These are phyloP conservation scores for Zelleria hepariella DNA, from an alignment of 2,888 invertebrate species.

Conservation along the genomic window DNA sequence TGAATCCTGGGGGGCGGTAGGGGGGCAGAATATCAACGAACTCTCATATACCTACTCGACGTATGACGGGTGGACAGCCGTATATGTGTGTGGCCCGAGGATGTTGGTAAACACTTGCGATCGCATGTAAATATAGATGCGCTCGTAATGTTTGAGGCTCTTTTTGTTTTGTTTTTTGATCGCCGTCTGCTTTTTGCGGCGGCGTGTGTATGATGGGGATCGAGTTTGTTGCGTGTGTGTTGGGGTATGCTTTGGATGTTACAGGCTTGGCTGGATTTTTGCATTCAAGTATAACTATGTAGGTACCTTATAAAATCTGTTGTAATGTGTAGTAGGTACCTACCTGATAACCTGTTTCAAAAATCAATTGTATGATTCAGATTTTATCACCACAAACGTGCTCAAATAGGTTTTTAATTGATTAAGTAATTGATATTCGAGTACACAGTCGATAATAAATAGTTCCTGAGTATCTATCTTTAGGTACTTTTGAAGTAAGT, in stretches of 20 bases:
- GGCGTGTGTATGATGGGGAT: background rate
- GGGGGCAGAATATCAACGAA: constrained; percentile 63
- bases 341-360: background rate
- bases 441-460: too few relatives aligned
- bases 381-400: background rate
- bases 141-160: background rate
- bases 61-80: constrained; percentile 53
- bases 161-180: constrained; percentile 2
- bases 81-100: constrained; percentile 33
- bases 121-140: constrained; percentile 13
- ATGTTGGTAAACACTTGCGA: constrained; percentile 67
- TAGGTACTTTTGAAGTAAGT: too few relatives aligned
- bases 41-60: constrained; percentile 59
- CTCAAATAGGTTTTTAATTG: background rate
- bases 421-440: background rate
- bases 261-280: background rate
- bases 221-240: background rate
- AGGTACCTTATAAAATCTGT: background rate
- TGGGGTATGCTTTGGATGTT: background rate
- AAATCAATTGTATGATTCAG: background rate
- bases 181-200: constrained; percentile 6
- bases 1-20: constrained; percentile 18
- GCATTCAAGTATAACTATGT: background rate
- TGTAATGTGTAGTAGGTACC: background rate
- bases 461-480: too few relatives aligned